phyloP scores from a whole-genome alignment of 2,888 invertebrate genomes.

The Eristalis intricaria region DNA sequence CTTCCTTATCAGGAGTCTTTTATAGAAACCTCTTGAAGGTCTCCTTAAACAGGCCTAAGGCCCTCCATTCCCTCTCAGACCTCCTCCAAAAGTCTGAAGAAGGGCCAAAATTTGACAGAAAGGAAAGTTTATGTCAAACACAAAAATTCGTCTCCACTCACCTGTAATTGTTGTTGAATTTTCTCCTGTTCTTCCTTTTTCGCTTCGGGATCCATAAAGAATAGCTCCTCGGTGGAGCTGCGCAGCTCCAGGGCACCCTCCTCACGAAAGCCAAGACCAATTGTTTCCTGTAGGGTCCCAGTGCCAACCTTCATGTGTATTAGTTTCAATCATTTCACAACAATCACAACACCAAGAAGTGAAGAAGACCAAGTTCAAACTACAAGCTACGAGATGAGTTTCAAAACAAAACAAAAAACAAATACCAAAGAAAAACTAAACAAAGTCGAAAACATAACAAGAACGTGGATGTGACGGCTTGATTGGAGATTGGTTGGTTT shows the following conservation, averaged over 20 bases:
- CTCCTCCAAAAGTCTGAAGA: too few relatives aligned
- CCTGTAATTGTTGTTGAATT: constrained; percentile 76
- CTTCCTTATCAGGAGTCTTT: too few relatives aligned
- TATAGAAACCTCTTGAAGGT: too few relatives aligned
- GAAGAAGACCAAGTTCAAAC: neutral
- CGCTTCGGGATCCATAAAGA: constrained; percentile 87
- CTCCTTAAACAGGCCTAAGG: too few relatives aligned
- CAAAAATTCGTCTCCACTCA: constrained; percentile 7
- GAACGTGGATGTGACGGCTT: neutral
- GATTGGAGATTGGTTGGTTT: neutral
- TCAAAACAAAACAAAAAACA: neutral
- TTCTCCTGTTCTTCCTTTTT: constrained; percentile 81
- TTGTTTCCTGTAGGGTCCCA: constrained; percentile 82
- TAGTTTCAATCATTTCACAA: constrained; percentile 74
- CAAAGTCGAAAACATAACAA: neutral
- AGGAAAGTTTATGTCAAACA: neutral
- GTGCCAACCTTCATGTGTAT: constrained; percentile 81
- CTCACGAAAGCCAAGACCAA: constrained; percentile 85
- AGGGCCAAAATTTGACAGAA: too few relatives aligned
- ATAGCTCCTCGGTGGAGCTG: constrained; percentile 93
- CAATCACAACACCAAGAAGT: constrained; percentile 66
- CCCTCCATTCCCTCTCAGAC: too few relatives aligned
- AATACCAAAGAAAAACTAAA: neutral
- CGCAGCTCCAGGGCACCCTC: constrained; percentile 93
- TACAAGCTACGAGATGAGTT: neutral